Evolutionary conservation across 2,797 vertebrate genomes (phyloP).

Genomic region (Acanthurus tractus): DNA sequence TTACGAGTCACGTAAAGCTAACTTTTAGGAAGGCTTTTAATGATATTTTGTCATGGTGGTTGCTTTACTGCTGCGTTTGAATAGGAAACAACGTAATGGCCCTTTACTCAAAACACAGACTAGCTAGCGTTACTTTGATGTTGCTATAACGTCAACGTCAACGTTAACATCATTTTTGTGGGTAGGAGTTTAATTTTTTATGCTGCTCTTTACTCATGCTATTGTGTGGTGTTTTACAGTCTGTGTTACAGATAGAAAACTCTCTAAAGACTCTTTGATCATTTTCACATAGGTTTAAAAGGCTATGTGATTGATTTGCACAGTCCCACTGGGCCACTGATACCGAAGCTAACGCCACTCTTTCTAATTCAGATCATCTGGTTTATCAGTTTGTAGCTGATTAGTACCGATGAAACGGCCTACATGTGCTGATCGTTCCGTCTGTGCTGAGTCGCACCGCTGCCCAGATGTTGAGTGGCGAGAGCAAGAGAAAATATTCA

Average conservation of each 20-base stretch:
- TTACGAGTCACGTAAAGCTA: neutral
- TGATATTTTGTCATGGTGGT: neutral
- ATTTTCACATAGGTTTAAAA: constrained; percentile 1
- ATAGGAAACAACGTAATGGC: neutral
- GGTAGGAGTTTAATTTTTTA: too few species aligned
- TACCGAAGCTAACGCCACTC: neutral
- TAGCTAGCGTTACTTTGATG: neutral
- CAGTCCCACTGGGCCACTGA: neutral
- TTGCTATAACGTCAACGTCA: neutral
- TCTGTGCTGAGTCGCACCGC: constrained; percentile 51
- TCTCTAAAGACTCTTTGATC: neutral
- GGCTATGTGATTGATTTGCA: neutral
- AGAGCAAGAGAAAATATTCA: constrained; percentile 64
- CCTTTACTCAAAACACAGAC: neutral
- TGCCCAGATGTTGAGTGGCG: constrained; percentile 75
- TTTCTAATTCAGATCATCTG: neutral
- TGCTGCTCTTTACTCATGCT: neutral
- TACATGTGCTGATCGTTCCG: neutral
- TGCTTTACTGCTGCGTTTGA: neutral
- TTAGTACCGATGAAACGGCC: neutral
- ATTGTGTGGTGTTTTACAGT: too few species aligned
- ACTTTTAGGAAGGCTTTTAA: neutral
- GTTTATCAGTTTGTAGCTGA: too few species aligned
- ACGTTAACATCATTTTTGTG: too few species aligned
- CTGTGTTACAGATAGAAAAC: too few species aligned